Percentiles rank a stretch among this genome's conserved stretches.
phyloP scores from a whole-genome alignment of 2,113 vertebrate species.

The Propithecus coquereli region DNA sequence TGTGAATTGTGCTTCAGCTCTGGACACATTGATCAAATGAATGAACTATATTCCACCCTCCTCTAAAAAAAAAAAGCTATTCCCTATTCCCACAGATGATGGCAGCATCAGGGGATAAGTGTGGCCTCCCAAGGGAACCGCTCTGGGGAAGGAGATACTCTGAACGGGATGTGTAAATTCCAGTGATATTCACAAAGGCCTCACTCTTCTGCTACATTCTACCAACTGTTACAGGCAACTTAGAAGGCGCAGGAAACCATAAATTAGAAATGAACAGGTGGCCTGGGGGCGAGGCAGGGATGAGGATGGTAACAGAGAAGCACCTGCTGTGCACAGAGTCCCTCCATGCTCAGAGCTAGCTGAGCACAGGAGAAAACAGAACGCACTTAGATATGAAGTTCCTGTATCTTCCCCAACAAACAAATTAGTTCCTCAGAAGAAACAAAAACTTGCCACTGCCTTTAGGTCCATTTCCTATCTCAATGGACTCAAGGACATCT shows the following conservation, averaged over 20 bases:
- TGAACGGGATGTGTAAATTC: neutral
- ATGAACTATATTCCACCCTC: neutral
- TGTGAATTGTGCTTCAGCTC: neutral
- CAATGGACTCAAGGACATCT: neutral
- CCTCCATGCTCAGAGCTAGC: neutral
- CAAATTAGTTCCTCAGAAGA: neutral
- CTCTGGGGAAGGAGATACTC: neutral
- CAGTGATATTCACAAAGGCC: neutral
- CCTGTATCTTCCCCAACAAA: neutral
- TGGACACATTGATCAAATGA: neutral
- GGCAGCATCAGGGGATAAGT: neutral
- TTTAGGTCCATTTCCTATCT: neutral
- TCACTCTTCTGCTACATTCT: neutral
- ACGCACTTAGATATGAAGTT: too few species aligned
- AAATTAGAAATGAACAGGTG: neutral
- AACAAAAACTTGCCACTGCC: neutral
- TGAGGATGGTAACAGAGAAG: neutral
- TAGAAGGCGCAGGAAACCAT: neutral
- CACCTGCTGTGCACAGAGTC: fast-evolving
- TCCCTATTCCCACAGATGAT: neutral
- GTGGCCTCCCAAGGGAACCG: neutral
- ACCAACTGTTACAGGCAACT: neutral
- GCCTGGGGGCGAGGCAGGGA: neutral
- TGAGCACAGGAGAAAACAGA: neutral
- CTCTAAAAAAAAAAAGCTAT: neutral